Evolutionary conservation across 2,888 invertebrate genomes (phyloP), one percentile per base, ranked within the genome.

Genomic region (Lottia gigantea): DNA sequence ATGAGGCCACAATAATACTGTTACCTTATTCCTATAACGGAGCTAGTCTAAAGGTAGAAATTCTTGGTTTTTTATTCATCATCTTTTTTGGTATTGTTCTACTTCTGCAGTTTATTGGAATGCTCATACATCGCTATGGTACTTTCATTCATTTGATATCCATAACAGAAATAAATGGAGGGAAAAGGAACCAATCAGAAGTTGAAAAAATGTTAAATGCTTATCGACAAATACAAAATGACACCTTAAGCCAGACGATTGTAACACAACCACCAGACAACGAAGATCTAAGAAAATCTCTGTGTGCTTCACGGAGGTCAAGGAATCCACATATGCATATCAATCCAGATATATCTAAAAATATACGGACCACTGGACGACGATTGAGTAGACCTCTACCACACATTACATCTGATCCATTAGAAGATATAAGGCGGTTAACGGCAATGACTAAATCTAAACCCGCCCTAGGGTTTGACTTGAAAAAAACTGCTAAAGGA

Each of bases 61-160:
- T 78, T 14, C 74, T 84, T 11, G 85, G 86, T 7, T 74, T 87
- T 46, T 40, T 83, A 68, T 87, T 86, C 71, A 76, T 87, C 16
- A 67, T 83, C 14, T 80, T 85, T 63, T 85, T 84, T 70, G 70
- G 82, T 1, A 19, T 83, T 6, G 78, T 86, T 15, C 75, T 87
- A 23, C 8, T 82, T 1, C 74, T 87, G 2, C 86, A 87, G 72
- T 80, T 85, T 71, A n/a, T 83, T 49, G 85, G 85, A 16, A 87
- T 87, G 86, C 45, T 86, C 7, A 74, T 84, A 11, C 86, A 87
- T 68, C 76, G 87, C n/a, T 84, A 83, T 83, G 85, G 86, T 31
- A 86, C 86, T 0, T 82, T 87, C 64, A 76, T 84, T 26, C 86
- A 86, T 70, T 73, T 86, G 6, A 78, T 86, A 12, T 81, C 86